These are phyloP conservation scores for Delia radicum DNA, from an alignment of 1,140 invertebrate species.

Conservation along the genomic window DNA sequence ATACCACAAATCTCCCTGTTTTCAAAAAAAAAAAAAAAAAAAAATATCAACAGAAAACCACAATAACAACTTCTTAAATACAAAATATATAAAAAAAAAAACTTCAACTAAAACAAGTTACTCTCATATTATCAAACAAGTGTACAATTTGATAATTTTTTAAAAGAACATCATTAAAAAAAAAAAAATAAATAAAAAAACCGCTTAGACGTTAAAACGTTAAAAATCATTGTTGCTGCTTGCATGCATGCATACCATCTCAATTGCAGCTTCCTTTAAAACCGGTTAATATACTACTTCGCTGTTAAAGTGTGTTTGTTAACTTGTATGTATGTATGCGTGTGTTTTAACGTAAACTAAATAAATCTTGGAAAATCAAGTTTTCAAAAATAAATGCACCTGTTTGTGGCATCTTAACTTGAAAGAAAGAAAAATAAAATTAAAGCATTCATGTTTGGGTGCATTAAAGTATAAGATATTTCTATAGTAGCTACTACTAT, in stretches of 20 bases:
- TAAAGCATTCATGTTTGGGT: slow-evolving; percentile 3
- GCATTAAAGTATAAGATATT: neutral
- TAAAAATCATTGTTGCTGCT: too few species aligned
- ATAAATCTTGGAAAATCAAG: slow-evolving; percentile 10
- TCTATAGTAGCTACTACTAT: neutral
- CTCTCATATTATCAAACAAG: neutral
- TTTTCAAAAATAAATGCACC: neutral
- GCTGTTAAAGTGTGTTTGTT: too few species aligned
- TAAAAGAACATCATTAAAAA: neutral
- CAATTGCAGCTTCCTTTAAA: slow-evolving; percentile 1
- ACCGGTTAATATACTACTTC: slow-evolving; percentile 13
- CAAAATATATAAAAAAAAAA: neutral
- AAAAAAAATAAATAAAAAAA: neutral
- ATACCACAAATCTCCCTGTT: neutral
- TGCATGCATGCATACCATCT: neutral
- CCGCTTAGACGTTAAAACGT: neutral
- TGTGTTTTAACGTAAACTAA: too few species aligned
- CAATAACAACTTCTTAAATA: neutral
- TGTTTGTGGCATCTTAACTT: slow-evolving; percentile 4
- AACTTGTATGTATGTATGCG: too few species aligned
- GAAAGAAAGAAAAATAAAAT: too few species aligned
- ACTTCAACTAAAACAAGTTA: neutral
- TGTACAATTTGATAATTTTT: neutral
- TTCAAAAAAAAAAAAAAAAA: neutral
- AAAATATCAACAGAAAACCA: neutral